Percentiles rank a stretch among this genome's conserved stretches.
Evolutionary conservation across 2,113 vertebrate species (phyloP).

Genomic region (Coryphaenoides rupestris): DNA sequence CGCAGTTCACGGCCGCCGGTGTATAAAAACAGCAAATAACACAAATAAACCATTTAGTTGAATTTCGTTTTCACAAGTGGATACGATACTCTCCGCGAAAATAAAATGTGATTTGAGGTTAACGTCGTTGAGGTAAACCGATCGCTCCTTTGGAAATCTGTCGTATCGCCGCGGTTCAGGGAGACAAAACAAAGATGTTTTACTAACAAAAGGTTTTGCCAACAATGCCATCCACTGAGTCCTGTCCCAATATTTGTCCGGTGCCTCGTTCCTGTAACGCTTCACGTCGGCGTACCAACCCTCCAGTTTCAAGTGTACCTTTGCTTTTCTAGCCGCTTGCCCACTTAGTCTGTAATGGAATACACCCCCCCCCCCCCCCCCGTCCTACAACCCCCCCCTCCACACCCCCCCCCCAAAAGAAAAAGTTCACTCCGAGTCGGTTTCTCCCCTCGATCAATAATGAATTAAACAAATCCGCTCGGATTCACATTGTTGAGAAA

Average conservation of each 20-base stretch:
- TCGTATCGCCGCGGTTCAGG: not conserved
- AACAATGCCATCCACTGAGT: not conserved
- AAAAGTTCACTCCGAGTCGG: no score
- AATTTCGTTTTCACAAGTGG: not conserved
- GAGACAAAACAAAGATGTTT: not conserved
- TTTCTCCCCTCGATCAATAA: no score
- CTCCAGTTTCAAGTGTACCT: no score
- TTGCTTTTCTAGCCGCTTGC: no score
- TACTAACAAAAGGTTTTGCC: not conserved
- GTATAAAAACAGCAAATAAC: constrained; percentile 1
- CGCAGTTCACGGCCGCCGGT: not conserved
- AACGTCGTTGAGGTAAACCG: not conserved
- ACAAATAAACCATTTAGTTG: constrained; percentile 21
- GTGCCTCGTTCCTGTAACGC: not conserved
- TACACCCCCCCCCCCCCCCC: no score
- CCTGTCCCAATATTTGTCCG: not conserved
- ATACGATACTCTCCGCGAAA: not conserved
- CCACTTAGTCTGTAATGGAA: no score
- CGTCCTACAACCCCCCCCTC: no score
- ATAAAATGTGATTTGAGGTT: not conserved
- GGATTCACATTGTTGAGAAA: no score
- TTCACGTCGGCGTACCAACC: not conserved
- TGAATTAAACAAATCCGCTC: no score
- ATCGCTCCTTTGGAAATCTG: no score
- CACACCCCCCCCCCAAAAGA: no score